Base-by-base conservation (phyloP, 2,888 invertebrate genomes). In the Hedya salicella region DNA sequence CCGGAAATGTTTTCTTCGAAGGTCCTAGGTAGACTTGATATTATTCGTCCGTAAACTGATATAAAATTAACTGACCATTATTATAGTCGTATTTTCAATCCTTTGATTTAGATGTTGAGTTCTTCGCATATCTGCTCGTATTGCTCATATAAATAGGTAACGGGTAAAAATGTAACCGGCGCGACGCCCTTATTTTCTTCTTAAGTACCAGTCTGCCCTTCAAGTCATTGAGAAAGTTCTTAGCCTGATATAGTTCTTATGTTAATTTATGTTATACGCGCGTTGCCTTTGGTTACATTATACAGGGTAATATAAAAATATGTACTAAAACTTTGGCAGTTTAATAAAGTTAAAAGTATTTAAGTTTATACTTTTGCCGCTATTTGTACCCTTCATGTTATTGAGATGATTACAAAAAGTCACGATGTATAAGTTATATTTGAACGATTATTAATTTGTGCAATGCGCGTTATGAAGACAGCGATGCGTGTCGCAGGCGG, bases 401-500 rank as follows among this genome's bases (percentile, higher is more conserved):
- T 61, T 62, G 25, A 3, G 13, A 39, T 54, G n/a, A 60, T 54
- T 54, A 54, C 48, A 16, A 50, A 40, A 48, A 49, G 60, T 54
- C 54, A 66, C 40, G 42, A 61, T 48, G 54, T 49, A 8, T 11
- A 53, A 48, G 25, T 21, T 48, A 46, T n/a, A n/a, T n/a, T 46
- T 32, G 39, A 30, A 30, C 30, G 40, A 62, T 39, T 39, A 44
- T 53, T 32, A n/a, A 56, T 39, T 56, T 39, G 32, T 14, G 52
- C 42, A 52, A 16, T 16, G n/a, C 63, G 46, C 40, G 59, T 36
- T 21, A 21, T 19, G 25, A 16, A 42, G 48, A 61, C 49, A 57
- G 48, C 39, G 61, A 54, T 44, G 63, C 62, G 62, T 49, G 32
- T 16, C n/a, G 49, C 57, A 16, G 50, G 62, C 52, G 66, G 62